Base-by-base conservation (phyloP, 1,140 invertebrate genomes). In the Lethocerus indicus region DNA sequence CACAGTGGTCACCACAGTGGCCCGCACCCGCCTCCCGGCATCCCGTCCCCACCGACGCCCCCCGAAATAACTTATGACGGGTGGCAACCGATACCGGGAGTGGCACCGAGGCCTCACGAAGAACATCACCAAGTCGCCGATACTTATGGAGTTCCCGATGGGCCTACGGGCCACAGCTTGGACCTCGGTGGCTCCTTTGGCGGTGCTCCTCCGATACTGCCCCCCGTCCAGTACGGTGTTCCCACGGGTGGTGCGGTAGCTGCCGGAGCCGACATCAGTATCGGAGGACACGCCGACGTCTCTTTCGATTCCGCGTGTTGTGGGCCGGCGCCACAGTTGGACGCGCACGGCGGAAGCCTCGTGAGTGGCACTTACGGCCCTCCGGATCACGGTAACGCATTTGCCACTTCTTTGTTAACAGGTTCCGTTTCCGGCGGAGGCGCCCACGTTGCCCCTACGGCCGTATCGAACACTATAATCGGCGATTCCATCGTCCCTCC, bases 11-110 rank as follows among this genome's bases (percentile, higher is more conserved):
- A n/a, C n/a, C n/a, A n/a, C n/a, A n/a, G n/a, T n/a, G n/a, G n/a
- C n/a, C 65, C 68, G 0, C n/a, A 61, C 61, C 50, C 62, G 7
- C 52, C 51, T 44, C 72, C 76, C 23, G 77, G 78, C 25, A 74
- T 76, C n/a, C 74, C 74, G 53, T 76, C 78, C 3, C 78, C 78
- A 24, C 78, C 79, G 14, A 81, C 79, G 7, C 78, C 78, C 9
- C 78, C 79, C 3, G 76, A 81, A 58, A 81, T 83, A 6, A 71
- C 79, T 49, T 87, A 85, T 57, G 83, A 87, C 54, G 83, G 83
- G 26, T 87, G 83, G 83, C 82, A 81, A 58, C 83, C 83, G 14
- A 85, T 87, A 37, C 74, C 81, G 26, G 80, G 81, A 28, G 64
- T 71, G 20, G 58, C 71, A 12, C 62, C n/a, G n/a, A n/a, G n/a